Evolutionary conservation across 2,797 vertebrate species (phyloP), one percentile per base, ranked within the genome.

Genomic region (Pantherophis alleghaniensis): DNA sequence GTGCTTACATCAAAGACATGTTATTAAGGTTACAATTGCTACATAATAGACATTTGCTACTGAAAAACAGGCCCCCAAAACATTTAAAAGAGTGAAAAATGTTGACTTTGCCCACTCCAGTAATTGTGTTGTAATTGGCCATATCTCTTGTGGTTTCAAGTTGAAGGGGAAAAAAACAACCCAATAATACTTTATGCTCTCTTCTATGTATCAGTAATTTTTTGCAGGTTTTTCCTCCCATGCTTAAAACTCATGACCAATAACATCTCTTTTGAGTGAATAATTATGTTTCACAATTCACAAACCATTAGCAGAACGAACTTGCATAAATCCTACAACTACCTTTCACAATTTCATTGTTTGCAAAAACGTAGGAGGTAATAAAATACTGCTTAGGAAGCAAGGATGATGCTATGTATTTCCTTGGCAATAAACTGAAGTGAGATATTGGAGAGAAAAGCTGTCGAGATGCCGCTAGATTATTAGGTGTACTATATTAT

Each of bases 361-460:
- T 95, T 95, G 53, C 94, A 94, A 90, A 24, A 94, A 88, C 53
- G 42, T 95, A 90, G 93, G 69, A 94, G 95, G 59, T 32, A 93
- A 96, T 96, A 95, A 97, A 96, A 94, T 91, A 91, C 86, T 95
- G 91, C 32, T 90, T 96, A 94, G 53, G 18, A 86, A 96, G 89
- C 83, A 96, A 95, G 92, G 55, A 10, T 86, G 57, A 91, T 87
- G 74, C 83, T 12, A 69, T 93, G 91, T 20, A 94, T 95, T 94
- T 92, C 83, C 69, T 95, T 96, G 94, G 95, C 95, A 97, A 93
- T 51, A 91, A 94, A 93, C 91, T 87, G 83, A 91, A 87, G 92
- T 7, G 79, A 87, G 42, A 47, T 83, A 83, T 47, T 47, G 79
- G 22, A 83, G 79, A 47, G 9, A 47, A 47, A 83, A 10, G 59